Conservation (phyloP, 2,797 vertebrate species). For the Catostomus latipinnis region DNA sequence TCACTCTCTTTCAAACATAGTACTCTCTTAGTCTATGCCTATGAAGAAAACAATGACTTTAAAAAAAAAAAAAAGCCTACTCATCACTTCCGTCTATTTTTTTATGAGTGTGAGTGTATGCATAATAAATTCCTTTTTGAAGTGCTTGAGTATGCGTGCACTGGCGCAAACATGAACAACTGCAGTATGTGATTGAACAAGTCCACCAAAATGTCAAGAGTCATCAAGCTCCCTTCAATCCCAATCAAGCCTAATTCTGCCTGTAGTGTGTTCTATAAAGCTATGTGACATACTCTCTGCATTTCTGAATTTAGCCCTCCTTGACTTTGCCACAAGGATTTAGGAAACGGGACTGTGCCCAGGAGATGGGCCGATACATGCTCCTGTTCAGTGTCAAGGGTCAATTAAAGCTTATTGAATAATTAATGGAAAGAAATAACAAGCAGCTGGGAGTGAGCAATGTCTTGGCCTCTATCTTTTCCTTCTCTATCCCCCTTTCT, state of each 20-base stretch:
- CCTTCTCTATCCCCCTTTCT: conserved; percentile 45
- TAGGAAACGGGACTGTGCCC: conserved; percentile 48
- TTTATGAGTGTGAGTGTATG: conserved; percentile 24
- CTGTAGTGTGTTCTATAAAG: conserved; percentile 53
- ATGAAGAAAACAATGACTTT: neutral
- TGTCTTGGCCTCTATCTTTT: conserved; percentile 37
- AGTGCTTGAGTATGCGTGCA: conserved; percentile 37
- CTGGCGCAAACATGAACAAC: conserved; percentile 50
- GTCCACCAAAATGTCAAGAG: conserved; percentile 65
- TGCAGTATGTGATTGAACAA: conserved; percentile 60
- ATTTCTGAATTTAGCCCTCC: conserved; percentile 68
- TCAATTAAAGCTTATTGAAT: conserved; percentile 79
- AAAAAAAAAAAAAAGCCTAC: too few species aligned
- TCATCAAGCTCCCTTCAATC: conserved; percentile 73
- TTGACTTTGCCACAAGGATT: conserved; percentile 55
- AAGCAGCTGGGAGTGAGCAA: conserved; percentile 66
- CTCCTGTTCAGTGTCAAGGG: conserved; percentile 71
- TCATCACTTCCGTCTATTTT: conserved; percentile 16
- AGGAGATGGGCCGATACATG: conserved; percentile 60
- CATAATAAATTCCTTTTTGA: conserved; percentile 6
- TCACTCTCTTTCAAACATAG: too few species aligned
- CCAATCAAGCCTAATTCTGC: conserved; percentile 64
- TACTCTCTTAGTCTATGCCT: too few species aligned
- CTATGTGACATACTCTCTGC: conserved; percentile 62
- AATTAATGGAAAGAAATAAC: conserved; percentile 79